These are phyloP conservation scores for Uria aalge DNA, from an alignment of 2,113 vertebrate species.

Conservation along the genomic window DNA sequence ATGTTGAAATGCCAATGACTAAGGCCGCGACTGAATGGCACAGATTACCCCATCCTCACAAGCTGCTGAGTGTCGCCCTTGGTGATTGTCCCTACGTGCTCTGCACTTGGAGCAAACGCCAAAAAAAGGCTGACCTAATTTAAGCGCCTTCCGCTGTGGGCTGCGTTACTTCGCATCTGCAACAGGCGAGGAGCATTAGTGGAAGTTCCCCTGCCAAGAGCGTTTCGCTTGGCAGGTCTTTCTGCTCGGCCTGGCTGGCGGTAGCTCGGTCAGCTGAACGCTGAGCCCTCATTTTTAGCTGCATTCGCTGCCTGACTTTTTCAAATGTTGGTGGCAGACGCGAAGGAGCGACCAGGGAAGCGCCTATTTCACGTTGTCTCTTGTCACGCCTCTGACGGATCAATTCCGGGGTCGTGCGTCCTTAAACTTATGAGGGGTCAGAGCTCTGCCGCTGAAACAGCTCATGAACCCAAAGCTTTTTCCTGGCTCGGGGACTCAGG, in stretches of 20 bases:
- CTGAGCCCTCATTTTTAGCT: neutral
- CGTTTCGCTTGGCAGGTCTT: neutral
- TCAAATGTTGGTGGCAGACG: neutral
- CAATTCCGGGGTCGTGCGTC: neutral
- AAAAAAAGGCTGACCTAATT: neutral
- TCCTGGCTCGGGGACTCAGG: neutral
- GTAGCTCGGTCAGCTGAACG: neutral
- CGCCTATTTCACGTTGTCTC: neutral
- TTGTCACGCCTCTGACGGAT: neutral
- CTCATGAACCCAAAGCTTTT: neutral
- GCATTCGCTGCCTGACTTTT: neutral
- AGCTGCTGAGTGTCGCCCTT: neutral
- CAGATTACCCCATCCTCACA: neutral
- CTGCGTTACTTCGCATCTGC: neutral
- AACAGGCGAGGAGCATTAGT: neutral
- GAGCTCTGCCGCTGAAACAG: neutral
- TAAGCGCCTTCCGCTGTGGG: neutral
- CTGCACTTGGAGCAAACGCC: neutral
- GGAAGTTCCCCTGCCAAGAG: neutral
- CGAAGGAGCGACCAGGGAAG: neutral
- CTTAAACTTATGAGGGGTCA: neutral
- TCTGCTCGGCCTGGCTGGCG: neutral
- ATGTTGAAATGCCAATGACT: neutral
- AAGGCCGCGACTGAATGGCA: neutral
- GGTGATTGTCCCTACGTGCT: neutral